Evolutionary conservation across 1,140 invertebrate genomes (phyloP).

Genomic region (Calephelis virginiensis): DNA sequence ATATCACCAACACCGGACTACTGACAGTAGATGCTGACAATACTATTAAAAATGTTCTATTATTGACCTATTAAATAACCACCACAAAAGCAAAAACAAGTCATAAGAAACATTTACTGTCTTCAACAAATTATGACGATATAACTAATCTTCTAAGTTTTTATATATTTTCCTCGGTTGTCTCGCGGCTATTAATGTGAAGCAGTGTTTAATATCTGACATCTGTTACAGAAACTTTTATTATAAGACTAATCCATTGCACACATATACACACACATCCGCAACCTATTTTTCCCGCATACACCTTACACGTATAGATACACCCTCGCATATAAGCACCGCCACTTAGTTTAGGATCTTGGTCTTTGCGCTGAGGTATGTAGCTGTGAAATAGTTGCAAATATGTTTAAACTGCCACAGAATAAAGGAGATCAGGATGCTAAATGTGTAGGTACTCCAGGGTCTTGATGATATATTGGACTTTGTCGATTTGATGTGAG

Average conservation of each 20-base stretch:
- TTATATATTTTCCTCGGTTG: conserved; percentile 68
- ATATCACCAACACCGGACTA: too few relatives aligned
- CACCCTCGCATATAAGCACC: conserved; percentile 55
- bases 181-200: conserved; percentile 68
- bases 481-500: too few relatives aligned
- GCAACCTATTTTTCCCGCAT: conserved; percentile 37
- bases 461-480: too few relatives aligned
- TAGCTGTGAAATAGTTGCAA: conserved; percentile 27
- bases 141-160: conserved; percentile 70
- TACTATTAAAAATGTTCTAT: neutral
- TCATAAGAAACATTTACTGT: conserved; percentile 32
- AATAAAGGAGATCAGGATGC: too few relatives aligned
- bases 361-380: conserved; percentile 47
- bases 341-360: conserved; percentile 69
- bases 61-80: conserved; percentile 1
- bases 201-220: conserved; percentile 76
- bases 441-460: too few relatives aligned
- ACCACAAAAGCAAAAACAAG: conserved; percentile 16
- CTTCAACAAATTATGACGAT: conserved; percentile 59
- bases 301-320: conserved; percentile 26
- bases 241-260: conserved; percentile 78
- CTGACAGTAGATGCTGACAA: neutral
- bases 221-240: conserved; percentile 79
- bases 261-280: conserved; percentile 47
- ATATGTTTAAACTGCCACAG: neutral